phyloP scores from a whole-genome alignment of 2,888 invertebrate species.

The Himalopsyche kuldschensis region DNA sequence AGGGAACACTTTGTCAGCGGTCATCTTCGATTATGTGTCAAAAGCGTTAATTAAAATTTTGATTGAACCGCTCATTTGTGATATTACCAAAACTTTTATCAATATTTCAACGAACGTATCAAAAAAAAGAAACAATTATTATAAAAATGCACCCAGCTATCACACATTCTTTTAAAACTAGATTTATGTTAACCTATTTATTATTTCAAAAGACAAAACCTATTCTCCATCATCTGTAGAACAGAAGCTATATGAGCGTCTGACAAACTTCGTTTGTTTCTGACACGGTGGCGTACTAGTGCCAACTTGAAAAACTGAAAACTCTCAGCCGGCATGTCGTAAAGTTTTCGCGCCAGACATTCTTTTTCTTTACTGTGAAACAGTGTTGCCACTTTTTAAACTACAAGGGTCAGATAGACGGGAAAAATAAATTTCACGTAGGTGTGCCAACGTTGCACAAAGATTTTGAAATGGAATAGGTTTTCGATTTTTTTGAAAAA shows the following conservation, averaged over 20 bases:
- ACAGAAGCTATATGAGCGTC: not conserved
- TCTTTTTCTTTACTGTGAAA: not conserved
- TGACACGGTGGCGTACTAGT: not conserved
- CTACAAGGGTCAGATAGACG: not conserved
- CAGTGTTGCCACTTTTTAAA: not conserved
- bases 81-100: too few relatives aligned
- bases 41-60: too few relatives aligned
- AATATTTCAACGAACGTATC: too few relatives aligned
- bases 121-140: too few relatives aligned
- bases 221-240: not conserved
- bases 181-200: too few relatives aligned
- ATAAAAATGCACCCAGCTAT: too few relatives aligned
- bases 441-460: not conserved
- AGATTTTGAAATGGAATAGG: not conserved
- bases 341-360: not conserved
- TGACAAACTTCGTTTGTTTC: not conserved
- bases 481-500: not conserved
- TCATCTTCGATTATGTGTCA: too few relatives aligned
- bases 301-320: not conserved
- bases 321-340: not conserved
- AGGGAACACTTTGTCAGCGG: too few relatives aligned
- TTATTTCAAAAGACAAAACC: too few relatives aligned
- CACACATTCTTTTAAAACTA: too few relatives aligned
- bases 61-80: too few relatives aligned
- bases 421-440: not conserved